Evolutionary conservation across 2,888 invertebrate species (phyloP).

Genomic region (Crocallis elinguaria): DNA sequence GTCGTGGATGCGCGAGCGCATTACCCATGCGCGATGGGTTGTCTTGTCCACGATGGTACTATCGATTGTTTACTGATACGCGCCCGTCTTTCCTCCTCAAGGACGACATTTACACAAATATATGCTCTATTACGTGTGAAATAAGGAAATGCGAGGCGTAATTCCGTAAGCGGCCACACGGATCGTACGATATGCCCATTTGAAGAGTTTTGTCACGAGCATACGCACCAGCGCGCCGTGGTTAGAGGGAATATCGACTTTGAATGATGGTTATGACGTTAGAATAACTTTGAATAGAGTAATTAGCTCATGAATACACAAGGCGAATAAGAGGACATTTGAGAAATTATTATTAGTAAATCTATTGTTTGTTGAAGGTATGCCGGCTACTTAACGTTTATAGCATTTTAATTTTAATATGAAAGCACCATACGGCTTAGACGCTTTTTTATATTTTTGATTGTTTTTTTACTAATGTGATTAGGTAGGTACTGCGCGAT

Average conservation of each 20-base stretch:
- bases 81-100: slow-evolving; percentile 54
- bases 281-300: slow-evolving; percentile 82
- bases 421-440: too few species aligned
- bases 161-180: slow-evolving; percentile 60
- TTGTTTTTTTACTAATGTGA: too few species aligned
- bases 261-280: slow-evolving; percentile 80
- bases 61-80: slow-evolving; percentile 76
- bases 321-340: slow-evolving; percentile 59
- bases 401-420: slow-evolving; percentile 47
- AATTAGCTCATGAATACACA: slow-evolving; percentile 77
- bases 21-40: slow-evolving; percentile 73
- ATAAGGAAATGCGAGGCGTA: slow-evolving; percentile 48
- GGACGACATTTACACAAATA: slow-evolving; percentile 54
- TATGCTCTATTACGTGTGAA: slow-evolving; percentile 53
- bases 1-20: slow-evolving; percentile 63
- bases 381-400: slow-evolving; percentile 50
- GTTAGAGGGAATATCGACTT: slow-evolving; percentile 73
- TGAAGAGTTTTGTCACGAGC: slow-evolving; percentile 80
- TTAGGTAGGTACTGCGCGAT: too few species aligned
- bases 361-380: slow-evolving; percentile 59
- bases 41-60: slow-evolving; percentile 61
- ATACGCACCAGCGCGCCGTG: slow-evolving; percentile 65
- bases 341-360: slow-evolving; percentile 62
- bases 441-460: too few species aligned
- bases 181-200: slow-evolving; percentile 67